Evolutionary conservation across 2,797 vertebrate genomes (phyloP).

Genomic region (Orientallactaga sibirica): DNA sequence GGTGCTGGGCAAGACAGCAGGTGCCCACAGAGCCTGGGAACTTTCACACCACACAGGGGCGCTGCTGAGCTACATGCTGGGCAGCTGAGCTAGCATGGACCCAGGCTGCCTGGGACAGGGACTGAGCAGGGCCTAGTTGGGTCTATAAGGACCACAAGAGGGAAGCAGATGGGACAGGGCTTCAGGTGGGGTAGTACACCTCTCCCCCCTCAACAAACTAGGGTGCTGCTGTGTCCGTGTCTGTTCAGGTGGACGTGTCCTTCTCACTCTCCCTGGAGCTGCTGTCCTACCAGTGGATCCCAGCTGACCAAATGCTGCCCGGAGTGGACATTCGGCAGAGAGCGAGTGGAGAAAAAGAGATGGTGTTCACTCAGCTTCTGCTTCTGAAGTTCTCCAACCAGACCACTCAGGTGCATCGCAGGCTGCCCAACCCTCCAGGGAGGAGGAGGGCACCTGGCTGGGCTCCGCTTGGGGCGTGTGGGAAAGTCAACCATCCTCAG

Average conservation of each 20-base stretch:
- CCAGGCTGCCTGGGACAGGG: not conserved
- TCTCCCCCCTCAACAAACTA: not conserved
- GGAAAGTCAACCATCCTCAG: too few relatives aligned
- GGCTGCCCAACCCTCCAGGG: too few relatives aligned
- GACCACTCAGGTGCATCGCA: constrained; percentile 89
- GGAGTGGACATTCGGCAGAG: constrained; percentile 86
- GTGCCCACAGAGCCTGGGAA: not conserved
- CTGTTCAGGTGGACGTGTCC: constrained; percentile 92
- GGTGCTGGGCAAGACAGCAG: not conserved
- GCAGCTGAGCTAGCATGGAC: not conserved
- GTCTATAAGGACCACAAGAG: not conserved
- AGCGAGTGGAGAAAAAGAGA: constrained; percentile 86
- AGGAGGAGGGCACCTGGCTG: not conserved
- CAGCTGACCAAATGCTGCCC: constrained; percentile 85
- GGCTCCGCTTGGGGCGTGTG: not conserved
- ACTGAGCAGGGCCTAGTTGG: not conserved
- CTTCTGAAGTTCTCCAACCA: constrained; percentile 91
- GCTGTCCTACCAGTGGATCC: constrained; percentile 88
- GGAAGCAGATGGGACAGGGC: not conserved
- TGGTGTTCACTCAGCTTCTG: constrained; percentile 91
- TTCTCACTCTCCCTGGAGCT: constrained; percentile 92
- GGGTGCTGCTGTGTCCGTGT: not conserved
- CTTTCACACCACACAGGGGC: accelerated
- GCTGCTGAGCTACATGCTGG: not conserved
- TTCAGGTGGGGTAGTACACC: accelerated